Evolutionary conservation across 2,113 vertebrate species (phyloP), one percentile per base, ranked within the genome.

Genomic region (Zeus faber): DNA sequence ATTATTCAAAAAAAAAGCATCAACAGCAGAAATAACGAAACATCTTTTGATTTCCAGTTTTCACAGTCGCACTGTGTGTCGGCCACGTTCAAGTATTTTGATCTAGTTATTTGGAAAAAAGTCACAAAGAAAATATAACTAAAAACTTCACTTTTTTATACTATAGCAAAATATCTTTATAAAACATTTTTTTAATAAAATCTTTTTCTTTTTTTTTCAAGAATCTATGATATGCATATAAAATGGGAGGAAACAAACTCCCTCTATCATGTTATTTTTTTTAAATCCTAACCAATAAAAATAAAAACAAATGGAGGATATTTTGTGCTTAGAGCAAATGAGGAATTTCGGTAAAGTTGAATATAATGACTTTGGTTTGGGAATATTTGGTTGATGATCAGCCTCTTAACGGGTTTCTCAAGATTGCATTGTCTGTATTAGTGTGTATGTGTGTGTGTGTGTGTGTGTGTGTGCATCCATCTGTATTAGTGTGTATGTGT

Each of bases 11-110:
- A n/a, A n/a, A n/a, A n/a, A n/a, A n/a, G n/a, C n/a, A n/a, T n/a
- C n/a, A n/a, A n/a, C 69, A 70, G 49, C 17, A 62, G 46, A 24
- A 62, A 49, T n/a, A 55, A 66, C 13, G 24, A 7, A 13, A 18
- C 29, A 5, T 1, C 13, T 6, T 26, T 17, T 49, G 14, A 11
- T 21, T 27, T 43, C 21, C 48, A 18, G 26, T 31, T 40, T 46
- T 21, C 31, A 51, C 54, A n/a, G 62, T 43, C 49, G 6, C 7
- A 18, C 45, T 75, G 76, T 72, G 74, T 71, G 67, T 62, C 24
- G 67, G 68, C 62, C 74, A 23, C 21, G 70, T 87, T 88, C 79
- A 88, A 86, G 82, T 88, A 80, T 76, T 62, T 61, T 65, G 52
- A 26, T 3, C 54, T 44, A 29, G 52, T 44, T 39, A 18, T 62